phyloP scores from a whole-genome alignment of 1,140 invertebrate genomes.

The Doryteuthis pealeii region DNA sequence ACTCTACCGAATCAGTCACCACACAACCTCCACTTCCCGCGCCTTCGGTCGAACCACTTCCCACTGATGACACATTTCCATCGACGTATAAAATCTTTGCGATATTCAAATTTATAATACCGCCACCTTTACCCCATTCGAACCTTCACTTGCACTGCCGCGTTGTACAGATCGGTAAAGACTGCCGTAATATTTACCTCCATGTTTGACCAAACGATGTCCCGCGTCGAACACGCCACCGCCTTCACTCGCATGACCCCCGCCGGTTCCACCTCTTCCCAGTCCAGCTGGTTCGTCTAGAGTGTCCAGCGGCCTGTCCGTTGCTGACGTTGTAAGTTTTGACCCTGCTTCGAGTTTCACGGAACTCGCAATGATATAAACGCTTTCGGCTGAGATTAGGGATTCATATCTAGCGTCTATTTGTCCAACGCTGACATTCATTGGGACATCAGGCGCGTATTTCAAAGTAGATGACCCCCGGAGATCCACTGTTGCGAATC shows the following conservation, averaged over 20 bases:
- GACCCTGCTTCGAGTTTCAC: slow-evolving; percentile 46
- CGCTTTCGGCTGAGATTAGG: slow-evolving; percentile 42
- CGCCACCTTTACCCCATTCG: slow-evolving; percentile 42
- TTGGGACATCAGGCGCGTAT: slow-evolving; percentile 35
- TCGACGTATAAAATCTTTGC: slow-evolving; percentile 33
- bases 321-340: slow-evolving; percentile 35
- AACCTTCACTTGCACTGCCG: slow-evolving; percentile 34
- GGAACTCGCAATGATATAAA: slow-evolving; percentile 30
- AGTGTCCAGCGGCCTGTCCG: slow-evolving; percentile 35
- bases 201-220: slow-evolving; percentile 16
- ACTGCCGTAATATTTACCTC: slow-evolving; percentile 44
- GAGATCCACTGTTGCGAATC: slow-evolving; percentile 41
- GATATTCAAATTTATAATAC: slow-evolving; percentile 35
- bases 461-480: slow-evolving; percentile 36
- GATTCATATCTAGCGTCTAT: slow-evolving; percentile 39
- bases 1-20: slow-evolving; percentile 29
- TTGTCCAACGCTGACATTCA: slow-evolving; percentile 32
- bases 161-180: slow-evolving; percentile 31
- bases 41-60: slow-evolving; percentile 27
- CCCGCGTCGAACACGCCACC: slow-evolving; percentile 32
- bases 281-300: slow-evolving; percentile 31
- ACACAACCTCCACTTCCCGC: slow-evolving; percentile 46
- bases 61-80: slow-evolving; percentile 36
- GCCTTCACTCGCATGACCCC: slow-evolving; percentile 42
- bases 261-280: slow-evolving; percentile 36